phyloP scores from a whole-genome alignment of 2,113 vertebrate species.

The Crotalus horridus region DNA sequence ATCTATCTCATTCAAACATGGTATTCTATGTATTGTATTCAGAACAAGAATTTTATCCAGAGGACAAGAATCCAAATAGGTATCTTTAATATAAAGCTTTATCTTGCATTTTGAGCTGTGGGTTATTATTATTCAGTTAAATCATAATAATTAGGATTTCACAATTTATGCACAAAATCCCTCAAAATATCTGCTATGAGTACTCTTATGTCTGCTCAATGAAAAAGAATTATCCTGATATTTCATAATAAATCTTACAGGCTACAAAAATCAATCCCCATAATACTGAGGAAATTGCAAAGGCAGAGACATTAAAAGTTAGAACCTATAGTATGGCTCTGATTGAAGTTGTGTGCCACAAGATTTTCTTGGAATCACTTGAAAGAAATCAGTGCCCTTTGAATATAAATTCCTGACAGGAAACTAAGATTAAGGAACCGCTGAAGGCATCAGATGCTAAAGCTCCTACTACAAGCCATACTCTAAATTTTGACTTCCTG shows the following conservation, averaged over 20 bases:
- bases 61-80: not conserved
- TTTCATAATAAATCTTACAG: conserved; percentile 16
- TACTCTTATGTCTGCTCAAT: conserved; percentile 1
- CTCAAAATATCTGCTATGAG: not conserved
- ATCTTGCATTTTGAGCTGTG: not conserved
- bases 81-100: not conserved
- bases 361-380: conserved; percentile 27
- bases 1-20: not conserved
- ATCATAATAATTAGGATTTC: conserved; percentile 5
- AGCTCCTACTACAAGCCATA: not conserved
- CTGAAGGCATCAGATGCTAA: conserved; percentile 14
- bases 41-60: not conserved
- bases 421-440: conserved; percentile 1
- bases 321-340: not conserved
- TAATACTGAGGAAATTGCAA: conserved; percentile 14
- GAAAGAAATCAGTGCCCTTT: not conserved
- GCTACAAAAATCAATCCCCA: not conserved
- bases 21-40: not conserved
- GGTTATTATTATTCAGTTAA: not conserved
- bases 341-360: not conserved
- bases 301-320: not conserved
- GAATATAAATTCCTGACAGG: not conserved
- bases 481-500: conserved; percentile 19
- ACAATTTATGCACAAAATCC: not conserved
- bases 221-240: not conserved